phyloP scores from a whole-genome alignment of 2,888 invertebrate genomes.

The Heliconius ismenius region DNA sequence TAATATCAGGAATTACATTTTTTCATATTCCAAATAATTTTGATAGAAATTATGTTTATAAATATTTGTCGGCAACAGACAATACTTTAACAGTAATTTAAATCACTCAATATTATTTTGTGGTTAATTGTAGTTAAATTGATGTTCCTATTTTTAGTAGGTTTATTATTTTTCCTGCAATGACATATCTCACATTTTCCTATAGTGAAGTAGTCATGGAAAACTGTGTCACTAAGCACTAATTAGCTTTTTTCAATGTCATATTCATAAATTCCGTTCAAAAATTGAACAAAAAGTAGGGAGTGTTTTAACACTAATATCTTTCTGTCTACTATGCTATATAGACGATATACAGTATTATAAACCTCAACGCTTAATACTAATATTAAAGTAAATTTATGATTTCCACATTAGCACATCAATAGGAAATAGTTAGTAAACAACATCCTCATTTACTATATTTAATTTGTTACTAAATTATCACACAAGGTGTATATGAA shows the following conservation, averaged over 20 bases:
- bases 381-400: constrained; percentile 1
- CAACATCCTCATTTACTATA: constrained; percentile 10
- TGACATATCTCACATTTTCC: too few relatives aligned
- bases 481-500: constrained; percentile 15
- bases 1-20: too few relatives aligned
- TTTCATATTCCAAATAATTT: too few relatives aligned
- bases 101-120: background rate
- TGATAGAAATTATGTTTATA: too few relatives aligned
- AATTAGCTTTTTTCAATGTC: too few relatives aligned
- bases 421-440: constrained; percentile 9
- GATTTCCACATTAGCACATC: constrained; percentile 16
- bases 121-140: background rate
- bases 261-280: too few relatives aligned
- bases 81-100: background rate
- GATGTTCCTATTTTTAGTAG: background rate
- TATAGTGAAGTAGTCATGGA: too few relatives aligned
- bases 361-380: background rate
- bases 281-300: too few relatives aligned
- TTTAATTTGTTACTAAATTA: constrained; percentile 14
- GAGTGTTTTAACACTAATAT: too few relatives aligned
- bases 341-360: background rate
- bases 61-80: background rate
- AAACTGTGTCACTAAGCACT: too few relatives aligned
- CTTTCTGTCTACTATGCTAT: too few relatives aligned
- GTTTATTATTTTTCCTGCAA: too few relatives aligned